Percentiles rank a stretch among this genome's conserved stretches.
These are phyloP conservation scores for Zaprionus gabonicus DNA, from an alignment of 1,140 invertebrate genomes.

Conservation along the genomic window DNA sequence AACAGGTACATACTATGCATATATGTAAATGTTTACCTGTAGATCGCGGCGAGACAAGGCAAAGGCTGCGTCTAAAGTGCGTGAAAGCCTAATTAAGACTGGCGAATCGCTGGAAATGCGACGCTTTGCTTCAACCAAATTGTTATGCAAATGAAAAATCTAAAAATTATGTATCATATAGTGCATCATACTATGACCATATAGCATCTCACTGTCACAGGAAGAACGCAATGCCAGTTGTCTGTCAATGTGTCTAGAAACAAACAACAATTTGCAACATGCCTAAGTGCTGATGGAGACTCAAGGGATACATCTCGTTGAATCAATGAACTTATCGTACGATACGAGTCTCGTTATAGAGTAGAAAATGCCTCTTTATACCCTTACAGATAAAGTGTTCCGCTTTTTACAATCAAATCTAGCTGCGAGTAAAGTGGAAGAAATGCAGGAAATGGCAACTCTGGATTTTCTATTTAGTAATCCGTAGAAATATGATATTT, in stretches of 20 bases:
- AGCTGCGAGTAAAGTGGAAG: no score
- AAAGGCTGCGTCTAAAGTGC: constrained; percentile 58
- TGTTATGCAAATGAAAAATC: constrained; percentile 68
- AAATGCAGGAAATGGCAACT: no score
- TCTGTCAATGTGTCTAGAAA: constrained; percentile 56
- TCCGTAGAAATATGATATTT: no score
- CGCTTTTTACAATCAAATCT: no score
- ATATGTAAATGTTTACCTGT: not conserved
- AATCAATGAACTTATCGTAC: constrained; percentile 3
- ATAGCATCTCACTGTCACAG: constrained; percentile 50
- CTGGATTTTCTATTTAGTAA: no score
- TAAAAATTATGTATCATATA: not conserved
- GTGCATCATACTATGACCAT: not conserved
- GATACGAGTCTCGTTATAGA: not conserved
- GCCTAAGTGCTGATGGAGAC: constrained; percentile 11
- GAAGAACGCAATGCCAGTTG: constrained; percentile 72
- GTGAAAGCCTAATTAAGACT: constrained; percentile 59
- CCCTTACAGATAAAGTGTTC: no score
- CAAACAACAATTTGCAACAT: constrained; percentile 58
- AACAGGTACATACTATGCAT: not conserved
- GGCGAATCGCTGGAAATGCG: constrained; percentile 10
- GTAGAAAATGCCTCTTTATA: no score
- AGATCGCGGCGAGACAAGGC: constrained; percentile 30
- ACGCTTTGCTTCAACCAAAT: constrained; percentile 61
- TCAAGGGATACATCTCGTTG: not conserved